Evolutionary conservation across 2,797 vertebrate species (phyloP).

Genomic region (Oceanodroma leucorhoa): DNA sequence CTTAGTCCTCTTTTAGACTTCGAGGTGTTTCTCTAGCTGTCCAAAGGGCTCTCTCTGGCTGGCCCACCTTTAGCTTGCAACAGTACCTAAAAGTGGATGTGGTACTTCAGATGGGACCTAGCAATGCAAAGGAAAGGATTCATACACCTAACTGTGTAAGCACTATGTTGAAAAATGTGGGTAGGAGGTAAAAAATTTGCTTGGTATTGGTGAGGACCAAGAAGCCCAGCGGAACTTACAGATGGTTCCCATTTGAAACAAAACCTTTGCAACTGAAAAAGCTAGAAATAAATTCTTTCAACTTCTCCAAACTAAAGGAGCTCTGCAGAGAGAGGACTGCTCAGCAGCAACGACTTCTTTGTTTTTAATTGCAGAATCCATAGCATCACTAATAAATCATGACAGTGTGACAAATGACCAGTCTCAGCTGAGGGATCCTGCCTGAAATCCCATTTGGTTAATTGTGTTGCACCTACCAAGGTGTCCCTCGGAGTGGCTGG

Average conservation of each 20-base stretch:
- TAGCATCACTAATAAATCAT: conserved; percentile 1
- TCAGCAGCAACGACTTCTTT: neutral
- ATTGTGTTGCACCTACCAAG: neutral
- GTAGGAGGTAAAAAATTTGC: neutral
- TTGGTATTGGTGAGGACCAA: neutral
- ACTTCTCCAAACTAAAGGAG: neutral
- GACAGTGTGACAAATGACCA: conserved; percentile 18
- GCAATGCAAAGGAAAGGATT: neutral
- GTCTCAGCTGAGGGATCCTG: neutral
- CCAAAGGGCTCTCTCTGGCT: neutral
- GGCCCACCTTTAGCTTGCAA: neutral
- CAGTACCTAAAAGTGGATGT: neutral
- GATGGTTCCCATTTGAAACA: neutral
- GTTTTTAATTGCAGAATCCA: conserved; percentile 1
- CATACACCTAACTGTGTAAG: neutral
- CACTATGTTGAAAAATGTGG: neutral
- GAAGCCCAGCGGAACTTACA: neutral
- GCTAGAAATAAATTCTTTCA: neutral
- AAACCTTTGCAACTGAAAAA: neutral
- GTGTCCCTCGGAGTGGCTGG: neutral
- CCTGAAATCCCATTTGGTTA: conserved; percentile 24
- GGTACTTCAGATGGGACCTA: neutral
- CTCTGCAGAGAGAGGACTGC: neutral
- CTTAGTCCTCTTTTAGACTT: neutral
- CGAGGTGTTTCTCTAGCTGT: neutral